Evolutionary conservation across 2,888 invertebrate species (phyloP).

Genomic region (Ceraclea dissimilis): DNA sequence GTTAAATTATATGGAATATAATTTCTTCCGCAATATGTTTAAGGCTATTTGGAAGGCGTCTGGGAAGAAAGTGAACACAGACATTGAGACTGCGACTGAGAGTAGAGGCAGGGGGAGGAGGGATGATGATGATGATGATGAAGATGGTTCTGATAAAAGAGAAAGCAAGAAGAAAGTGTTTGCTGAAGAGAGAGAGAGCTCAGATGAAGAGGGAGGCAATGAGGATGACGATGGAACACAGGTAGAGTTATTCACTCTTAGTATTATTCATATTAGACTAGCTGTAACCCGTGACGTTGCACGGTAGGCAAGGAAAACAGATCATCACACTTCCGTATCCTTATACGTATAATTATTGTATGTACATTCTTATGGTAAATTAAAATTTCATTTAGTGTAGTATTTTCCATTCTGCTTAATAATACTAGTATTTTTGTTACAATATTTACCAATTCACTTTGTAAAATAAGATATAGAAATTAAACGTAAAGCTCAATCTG

Average conservation of each 20-base stretch:
- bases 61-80: conserved; percentile 44
- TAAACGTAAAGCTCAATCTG: too few relatives aligned
- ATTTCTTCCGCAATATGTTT: conserved; percentile 64
- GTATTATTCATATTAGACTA: background rate
- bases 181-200: conserved; percentile 45
- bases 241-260: conserved; percentile 30
- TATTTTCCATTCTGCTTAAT: too few relatives aligned
- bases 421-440: too few relatives aligned
- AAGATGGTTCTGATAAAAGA: conserved; percentile 32
- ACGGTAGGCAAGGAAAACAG: background rate
- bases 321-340: too few relatives aligned
- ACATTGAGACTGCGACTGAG: conserved; percentile 43
- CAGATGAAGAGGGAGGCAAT: conserved; percentile 61
- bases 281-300: background rate
- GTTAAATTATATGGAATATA: conserved; percentile 64
- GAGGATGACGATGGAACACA: conserved; percentile 47
- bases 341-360: too few relatives aligned
- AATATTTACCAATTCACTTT: too few relatives aligned
- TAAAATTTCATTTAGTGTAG: too few relatives aligned
- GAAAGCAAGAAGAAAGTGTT: conserved; percentile 28
- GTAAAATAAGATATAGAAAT: too few relatives aligned
- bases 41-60: conserved; percentile 51
- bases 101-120: conserved; percentile 42
- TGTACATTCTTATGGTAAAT: too few relatives aligned
- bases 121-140: conserved; percentile 38